These are phyloP conservation scores for Gila orcuttii DNA, from an alignment of 2,113 vertebrate genomes.

Conservation along the genomic window DNA sequence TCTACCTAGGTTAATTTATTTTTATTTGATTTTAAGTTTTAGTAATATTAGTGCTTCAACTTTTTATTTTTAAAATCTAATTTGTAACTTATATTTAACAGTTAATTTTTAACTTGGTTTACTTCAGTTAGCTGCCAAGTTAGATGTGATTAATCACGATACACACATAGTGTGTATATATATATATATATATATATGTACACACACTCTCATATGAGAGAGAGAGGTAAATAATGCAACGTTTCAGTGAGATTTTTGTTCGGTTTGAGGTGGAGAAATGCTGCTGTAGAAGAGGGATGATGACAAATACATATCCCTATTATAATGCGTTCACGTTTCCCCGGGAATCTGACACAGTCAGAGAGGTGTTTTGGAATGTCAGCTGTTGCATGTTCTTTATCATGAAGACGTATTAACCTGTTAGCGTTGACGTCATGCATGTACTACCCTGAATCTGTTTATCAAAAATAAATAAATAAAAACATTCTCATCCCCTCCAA, in stretches of 20 bases:
- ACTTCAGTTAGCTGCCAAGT: no score
- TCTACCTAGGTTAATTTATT: no score
- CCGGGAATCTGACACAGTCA: not conserved
- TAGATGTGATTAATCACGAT: no score
- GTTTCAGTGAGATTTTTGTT: not conserved
- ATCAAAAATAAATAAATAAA: not conserved
- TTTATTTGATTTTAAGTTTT: no score
- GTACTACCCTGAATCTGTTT: not conserved
- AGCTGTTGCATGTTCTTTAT: not conserved
- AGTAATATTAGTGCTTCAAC: no score
- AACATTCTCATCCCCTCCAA: slow-evolving; percentile 3
- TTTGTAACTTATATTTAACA: no score
- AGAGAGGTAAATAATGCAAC: not conserved
- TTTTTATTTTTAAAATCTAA: no score
- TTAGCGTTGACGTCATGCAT: not conserved
- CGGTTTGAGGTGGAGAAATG: not conserved
- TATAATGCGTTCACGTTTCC: not conserved
- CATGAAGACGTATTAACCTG: not conserved
- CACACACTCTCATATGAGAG: no score
- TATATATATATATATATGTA: no score
- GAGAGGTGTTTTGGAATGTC: not conserved
- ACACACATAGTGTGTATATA: no score
- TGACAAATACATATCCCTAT: not conserved
- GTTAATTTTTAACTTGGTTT: no score
- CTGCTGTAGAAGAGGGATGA: not conserved